Evolutionary conservation across 2,797 vertebrate genomes (phyloP).

Genomic region (Periparus ater): DNA sequence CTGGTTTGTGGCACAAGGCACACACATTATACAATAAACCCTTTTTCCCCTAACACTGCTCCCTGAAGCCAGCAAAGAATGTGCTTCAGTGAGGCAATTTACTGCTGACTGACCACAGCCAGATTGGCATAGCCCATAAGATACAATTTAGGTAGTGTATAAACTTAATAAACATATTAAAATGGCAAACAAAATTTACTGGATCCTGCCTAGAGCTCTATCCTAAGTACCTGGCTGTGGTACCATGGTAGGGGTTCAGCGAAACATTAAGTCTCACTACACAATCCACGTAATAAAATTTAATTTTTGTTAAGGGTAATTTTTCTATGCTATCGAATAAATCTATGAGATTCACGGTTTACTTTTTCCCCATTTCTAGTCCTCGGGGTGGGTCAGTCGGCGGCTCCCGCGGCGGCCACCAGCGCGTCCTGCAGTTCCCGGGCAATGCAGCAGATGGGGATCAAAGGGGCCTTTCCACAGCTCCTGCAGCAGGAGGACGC

Average conservation of each 20-base stretch:
- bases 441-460: constrained; percentile 51
- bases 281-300: not conserved
- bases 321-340: not conserved
- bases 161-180: not conserved
- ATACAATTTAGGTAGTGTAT: not conserved
- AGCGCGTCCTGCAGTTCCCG: not conserved
- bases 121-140: not conserved
- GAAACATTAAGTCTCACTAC: not conserved
- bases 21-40: not conserved
- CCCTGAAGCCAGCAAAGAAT: not conserved
- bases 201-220: not conserved
- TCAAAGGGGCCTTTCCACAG: not conserved
- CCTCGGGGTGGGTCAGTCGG: too few species aligned
- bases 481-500: not conserved
- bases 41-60: not conserved
- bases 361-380: not conserved
- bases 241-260: not conserved
- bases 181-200: not conserved
- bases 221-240: not conserved
- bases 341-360: not conserved
- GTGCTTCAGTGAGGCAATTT: not conserved
- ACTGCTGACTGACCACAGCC: not conserved
- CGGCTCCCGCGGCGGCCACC: not conserved
- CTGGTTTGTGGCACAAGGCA: not conserved
- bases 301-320: not conserved